phyloP scores from a whole-genome alignment of 2,888 invertebrate genomes.

The Eristalis pertinax region DNA sequence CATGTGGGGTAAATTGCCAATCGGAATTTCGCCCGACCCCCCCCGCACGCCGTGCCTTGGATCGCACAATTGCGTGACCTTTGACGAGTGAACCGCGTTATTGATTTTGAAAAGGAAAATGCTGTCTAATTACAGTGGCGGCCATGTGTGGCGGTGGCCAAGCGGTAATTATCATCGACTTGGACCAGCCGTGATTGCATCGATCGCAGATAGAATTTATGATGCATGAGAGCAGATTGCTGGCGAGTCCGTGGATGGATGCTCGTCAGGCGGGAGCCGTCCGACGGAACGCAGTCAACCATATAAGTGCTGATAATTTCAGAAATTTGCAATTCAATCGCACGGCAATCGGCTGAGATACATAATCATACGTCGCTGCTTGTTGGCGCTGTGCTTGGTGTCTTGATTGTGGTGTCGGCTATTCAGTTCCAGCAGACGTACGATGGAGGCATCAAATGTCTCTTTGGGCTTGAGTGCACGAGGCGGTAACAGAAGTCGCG shows the following conservation, averaged over 20 bases:
- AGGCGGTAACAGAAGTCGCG: neutral
- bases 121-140: constrained; percentile 31
- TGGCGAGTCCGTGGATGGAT: neutral
- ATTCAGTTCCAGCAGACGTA: constrained; percentile 2
- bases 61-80: constrained; percentile 11
- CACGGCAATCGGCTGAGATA: neutral
- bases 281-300: constrained; percentile 6
- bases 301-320: constrained; percentile 33
- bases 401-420: neutral
- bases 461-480: neutral
- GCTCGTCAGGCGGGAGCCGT: neutral
- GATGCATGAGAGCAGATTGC: constrained; percentile 15
- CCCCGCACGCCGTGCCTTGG: neutral
- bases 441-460: neutral
- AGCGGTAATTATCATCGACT: constrained; percentile 19
- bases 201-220: constrained; percentile 33
- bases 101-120: constrained; percentile 44
- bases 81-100: constrained; percentile 43
- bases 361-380: neutral
- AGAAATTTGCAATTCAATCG: constrained; percentile 45
- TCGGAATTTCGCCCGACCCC: constrained; percentile 7
- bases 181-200: constrained; percentile 31
- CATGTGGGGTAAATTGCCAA: neutral
- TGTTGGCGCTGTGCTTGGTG: neutral
- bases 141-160: neutral